Conservation (phyloP, 2,888 invertebrate genomes). For the Dendrolimus houi region DNA sequence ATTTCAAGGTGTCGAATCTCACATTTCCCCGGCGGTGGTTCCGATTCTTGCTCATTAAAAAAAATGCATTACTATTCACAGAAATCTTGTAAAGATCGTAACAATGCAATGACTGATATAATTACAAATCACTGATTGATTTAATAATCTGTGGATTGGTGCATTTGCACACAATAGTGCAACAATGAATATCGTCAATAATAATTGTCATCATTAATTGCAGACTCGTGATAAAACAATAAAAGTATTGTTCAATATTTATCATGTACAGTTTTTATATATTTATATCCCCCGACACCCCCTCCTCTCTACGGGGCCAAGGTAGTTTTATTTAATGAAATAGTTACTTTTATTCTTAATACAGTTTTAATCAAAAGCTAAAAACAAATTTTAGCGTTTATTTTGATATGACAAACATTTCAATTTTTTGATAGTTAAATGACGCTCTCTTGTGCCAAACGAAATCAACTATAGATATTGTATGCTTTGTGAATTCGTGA, state of each 20-base stretch:
- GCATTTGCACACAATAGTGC: not conserved
- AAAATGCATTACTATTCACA: no score
- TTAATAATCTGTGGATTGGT: not conserved
- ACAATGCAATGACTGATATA: no score
- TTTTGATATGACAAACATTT: no score
- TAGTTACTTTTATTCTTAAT: not conserved
- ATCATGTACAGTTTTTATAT: not conserved
- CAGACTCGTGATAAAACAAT: not conserved
- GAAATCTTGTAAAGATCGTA: no score
- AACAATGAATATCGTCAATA: not conserved
- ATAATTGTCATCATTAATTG: not conserved
- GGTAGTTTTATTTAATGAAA: not conserved
- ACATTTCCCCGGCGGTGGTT: no score
- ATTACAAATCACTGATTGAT: not conserved
- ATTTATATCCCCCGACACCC: not conserved
- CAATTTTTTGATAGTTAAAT: no score
- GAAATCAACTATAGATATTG: no score
- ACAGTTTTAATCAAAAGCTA: not conserved
- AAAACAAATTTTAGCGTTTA: no score
- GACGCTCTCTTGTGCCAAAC: no score
- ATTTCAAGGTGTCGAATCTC: no score
- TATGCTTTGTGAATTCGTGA: no score
- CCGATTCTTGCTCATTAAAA: no score
- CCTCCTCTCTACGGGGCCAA: not conserved
- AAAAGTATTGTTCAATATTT: not conserved